These are phyloP conservation scores for Lophura nycthemera DNA, from an alignment of 2,113 vertebrate species.

Conservation along the genomic window DNA sequence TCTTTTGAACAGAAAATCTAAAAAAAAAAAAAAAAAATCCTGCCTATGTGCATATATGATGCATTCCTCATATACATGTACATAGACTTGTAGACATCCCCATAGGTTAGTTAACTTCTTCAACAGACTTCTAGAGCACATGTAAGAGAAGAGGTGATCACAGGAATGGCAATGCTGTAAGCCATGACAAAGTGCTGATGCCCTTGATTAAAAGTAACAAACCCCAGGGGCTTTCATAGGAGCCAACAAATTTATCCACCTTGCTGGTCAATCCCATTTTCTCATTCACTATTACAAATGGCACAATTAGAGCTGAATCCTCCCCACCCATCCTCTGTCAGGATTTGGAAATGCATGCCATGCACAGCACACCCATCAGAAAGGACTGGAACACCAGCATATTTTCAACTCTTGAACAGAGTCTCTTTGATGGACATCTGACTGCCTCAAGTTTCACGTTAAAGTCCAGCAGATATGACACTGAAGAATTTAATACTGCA, in stretches of 20 bases:
- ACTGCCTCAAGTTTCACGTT: not conserved
- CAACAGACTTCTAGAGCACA: not conserved
- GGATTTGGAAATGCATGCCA: not conserved
- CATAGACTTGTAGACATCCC: rapidly evolving
- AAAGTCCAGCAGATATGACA: not conserved
- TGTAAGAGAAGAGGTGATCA: not conserved
- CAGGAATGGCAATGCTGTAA: not conserved
- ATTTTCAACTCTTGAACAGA: not conserved
- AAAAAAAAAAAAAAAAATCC: not conserved
- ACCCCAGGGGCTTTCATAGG: not conserved
- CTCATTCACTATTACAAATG: not conserved
- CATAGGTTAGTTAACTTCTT: not conserved
- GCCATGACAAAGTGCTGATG: not conserved
- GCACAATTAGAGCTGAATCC: not conserved
- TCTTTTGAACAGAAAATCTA: not conserved
- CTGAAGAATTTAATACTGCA: not conserved
- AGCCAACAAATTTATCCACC: not conserved
- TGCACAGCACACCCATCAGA: rapidly evolving
- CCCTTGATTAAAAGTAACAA: not conserved
- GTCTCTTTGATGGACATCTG: not conserved
- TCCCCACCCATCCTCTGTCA: not conserved
- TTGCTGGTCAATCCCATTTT: not conserved
- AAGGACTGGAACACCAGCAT: not conserved
- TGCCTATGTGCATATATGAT: not conserved
- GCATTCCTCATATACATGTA: not conserved